phyloP scores from a whole-genome alignment of 2,888 invertebrate species.

The Hermaeophaga mercurialis region DNA sequence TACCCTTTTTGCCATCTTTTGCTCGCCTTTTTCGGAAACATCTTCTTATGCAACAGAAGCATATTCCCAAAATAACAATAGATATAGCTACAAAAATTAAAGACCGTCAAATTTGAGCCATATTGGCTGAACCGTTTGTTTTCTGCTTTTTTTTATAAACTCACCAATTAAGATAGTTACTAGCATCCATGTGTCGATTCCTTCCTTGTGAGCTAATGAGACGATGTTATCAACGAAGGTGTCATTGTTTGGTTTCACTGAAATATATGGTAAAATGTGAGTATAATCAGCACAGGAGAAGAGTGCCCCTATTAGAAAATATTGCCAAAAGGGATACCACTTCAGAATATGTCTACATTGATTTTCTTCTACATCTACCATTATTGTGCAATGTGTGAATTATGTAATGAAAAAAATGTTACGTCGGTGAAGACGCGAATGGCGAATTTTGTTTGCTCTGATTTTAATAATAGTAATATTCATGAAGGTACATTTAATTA shows the following conservation, averaged over 20 bases:
- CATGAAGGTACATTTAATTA: not conserved
- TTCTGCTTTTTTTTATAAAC: slow-evolving; percentile 30
- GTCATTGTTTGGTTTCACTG: slow-evolving; percentile 33
- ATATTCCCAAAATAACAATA: slow-evolving; percentile 80
- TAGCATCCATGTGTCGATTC: slow-evolving; percentile 83
- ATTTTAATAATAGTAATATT: not conserved
- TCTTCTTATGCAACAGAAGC: slow-evolving; percentile 91
- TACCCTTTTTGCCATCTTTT: slow-evolving; percentile 93
- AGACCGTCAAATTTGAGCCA: no score
- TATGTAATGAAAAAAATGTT: not conserved
- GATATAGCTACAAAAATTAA: slow-evolving; percentile 65
- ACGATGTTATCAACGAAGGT: slow-evolving; percentile 33
- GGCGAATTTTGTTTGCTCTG: not conserved
- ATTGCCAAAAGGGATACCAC: slow-evolving; percentile 41
- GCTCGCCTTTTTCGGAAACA: slow-evolving; percentile 90
- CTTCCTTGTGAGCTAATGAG: slow-evolving; percentile 63
- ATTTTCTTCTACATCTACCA: slow-evolving; percentile 13
- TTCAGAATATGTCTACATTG: slow-evolving; percentile 32
- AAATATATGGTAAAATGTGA: slow-evolving; percentile 31
- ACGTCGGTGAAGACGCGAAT: not conserved
- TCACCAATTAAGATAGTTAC: slow-evolving; percentile 84
- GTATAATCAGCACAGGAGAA: slow-evolving; percentile 39
- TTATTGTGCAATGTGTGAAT: slow-evolving; percentile 14
- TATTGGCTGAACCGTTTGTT: no score
- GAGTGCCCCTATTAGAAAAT: slow-evolving; percentile 37